Evolutionary conservation across 1,140 invertebrate species (phyloP).

Genomic region (Streblospio benedicti): DNA sequence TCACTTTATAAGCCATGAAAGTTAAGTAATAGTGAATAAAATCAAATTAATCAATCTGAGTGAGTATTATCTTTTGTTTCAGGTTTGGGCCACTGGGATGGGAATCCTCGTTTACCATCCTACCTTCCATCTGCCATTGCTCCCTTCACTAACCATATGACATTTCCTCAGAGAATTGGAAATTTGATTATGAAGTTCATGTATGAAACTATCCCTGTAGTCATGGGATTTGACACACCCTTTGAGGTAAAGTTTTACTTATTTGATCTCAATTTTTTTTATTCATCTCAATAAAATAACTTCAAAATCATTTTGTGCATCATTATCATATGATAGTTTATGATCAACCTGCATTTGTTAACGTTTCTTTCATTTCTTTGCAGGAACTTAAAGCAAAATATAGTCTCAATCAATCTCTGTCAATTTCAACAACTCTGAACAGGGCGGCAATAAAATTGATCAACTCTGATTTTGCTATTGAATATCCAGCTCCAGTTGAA

Average conservation of each 20-base stretch:
- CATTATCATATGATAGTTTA: no score
- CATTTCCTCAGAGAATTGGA: constrained; percentile 6
- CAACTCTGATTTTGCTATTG: constrained; percentile 15
- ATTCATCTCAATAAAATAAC: no score
- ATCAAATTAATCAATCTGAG: no score
- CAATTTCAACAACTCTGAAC: constrained; percentile 4
- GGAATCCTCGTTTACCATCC: constrained; percentile 11
- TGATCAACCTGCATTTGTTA: no score
- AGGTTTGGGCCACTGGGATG: constrained; percentile 11
- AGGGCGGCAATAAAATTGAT: constrained; percentile 9
- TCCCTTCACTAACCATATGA: constrained; percentile 11
- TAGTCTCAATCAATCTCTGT: constrained; percentile 3
- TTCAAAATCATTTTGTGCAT: no score
- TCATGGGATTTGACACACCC: constrained; percentile 1
- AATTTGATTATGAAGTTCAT: constrained; percentile 13
- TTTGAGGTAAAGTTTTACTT: no score
- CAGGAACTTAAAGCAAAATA: constrained; percentile 8
- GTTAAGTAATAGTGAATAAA: no score
- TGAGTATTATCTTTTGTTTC: no score
- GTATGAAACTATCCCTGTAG: constrained; percentile 8
- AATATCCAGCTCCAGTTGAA: constrained; percentile 13
- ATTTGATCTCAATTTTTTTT: no score
- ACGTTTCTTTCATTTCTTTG: no score
- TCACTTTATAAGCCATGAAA: no score
- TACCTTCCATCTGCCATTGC: constrained; percentile 9